phyloP scores from a whole-genome alignment of 2,797 vertebrate species.

The Crenichthys baileyi region DNA sequence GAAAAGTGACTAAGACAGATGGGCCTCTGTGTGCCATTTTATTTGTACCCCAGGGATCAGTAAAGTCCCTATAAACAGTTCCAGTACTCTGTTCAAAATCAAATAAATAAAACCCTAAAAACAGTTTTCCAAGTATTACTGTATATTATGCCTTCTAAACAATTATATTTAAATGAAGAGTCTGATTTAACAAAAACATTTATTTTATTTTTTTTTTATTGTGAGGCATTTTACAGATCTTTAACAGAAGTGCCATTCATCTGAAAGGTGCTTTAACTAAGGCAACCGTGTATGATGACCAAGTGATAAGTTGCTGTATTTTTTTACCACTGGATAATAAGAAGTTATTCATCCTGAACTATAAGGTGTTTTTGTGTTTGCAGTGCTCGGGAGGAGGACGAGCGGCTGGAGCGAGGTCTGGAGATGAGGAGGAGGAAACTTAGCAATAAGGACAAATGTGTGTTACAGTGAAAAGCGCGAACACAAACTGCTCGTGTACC shows the following conservation, averaged over 20 bases:
- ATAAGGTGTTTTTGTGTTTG: conserved; percentile 21
- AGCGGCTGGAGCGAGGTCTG: conserved; percentile 85
- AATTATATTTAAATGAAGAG: neutral
- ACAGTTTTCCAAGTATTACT: too few relatives aligned
- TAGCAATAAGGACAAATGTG: conserved; percentile 88
- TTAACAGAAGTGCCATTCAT: neutral
- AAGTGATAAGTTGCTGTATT: neutral
- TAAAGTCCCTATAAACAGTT: too few relatives aligned
- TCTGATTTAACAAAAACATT: neutral
- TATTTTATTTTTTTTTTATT: neutral
- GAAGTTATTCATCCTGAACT: neutral
- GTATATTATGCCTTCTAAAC: too few relatives aligned
- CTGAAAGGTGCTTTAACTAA: too few relatives aligned
- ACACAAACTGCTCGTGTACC: conserved; percentile 6
- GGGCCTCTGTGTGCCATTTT: too few relatives aligned
- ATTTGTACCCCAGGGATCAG: too few relatives aligned
- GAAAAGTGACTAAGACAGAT: too few relatives aligned
- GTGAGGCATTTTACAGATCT: neutral
- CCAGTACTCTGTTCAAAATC: too few relatives aligned
- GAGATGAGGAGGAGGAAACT: conserved; percentile 87
- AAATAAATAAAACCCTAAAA: too few relatives aligned
- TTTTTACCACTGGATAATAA: neutral
- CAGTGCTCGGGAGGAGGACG: conserved; percentile 90
- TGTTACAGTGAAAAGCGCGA: conserved; percentile 77
- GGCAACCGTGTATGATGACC: too few relatives aligned